Evolutionary conservation across 2,797 vertebrate species (phyloP).

Genomic region (Smutsia temminckii): DNA sequence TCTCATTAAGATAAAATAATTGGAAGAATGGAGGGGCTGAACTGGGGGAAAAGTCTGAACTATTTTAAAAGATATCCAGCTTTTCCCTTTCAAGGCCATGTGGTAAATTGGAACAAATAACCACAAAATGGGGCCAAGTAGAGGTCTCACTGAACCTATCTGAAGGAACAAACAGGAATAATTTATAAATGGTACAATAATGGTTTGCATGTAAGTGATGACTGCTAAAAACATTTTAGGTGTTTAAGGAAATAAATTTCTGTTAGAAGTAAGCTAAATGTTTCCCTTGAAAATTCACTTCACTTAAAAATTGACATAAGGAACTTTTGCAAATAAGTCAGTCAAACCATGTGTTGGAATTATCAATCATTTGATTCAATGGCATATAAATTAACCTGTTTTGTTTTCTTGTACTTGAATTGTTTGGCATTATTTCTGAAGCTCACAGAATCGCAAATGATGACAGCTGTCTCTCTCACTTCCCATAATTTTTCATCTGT

Average conservation of each 20-base stretch:
- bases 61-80: slow-evolving; percentile 42
- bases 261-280: slow-evolving; percentile 30
- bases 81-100: slow-evolving; percentile 59
- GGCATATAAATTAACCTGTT: not conserved
- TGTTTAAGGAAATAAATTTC: not conserved
- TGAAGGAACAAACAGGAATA: slow-evolving; percentile 28
- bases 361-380: not conserved
- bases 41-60: slow-evolving; percentile 21
- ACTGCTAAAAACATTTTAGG: slow-evolving; percentile 35
- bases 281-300: slow-evolving; percentile 43
- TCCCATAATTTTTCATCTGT: not conserved
- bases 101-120: slow-evolving; percentile 29
- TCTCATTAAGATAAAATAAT: slow-evolving; percentile 67
- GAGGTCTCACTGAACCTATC: slow-evolving; percentile 8
- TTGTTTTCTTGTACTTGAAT: not conserved
- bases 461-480: slow-evolving; percentile 7
- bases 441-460: not conserved
- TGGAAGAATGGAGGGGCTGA: slow-evolving; percentile 34
- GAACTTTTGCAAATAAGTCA: not conserved
- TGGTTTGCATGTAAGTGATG: not conserved
- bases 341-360: slow-evolving; percentile 20
- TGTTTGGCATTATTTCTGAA: not conserved
- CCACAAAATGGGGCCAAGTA: not conserved
- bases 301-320: not conserved
- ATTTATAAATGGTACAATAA: slow-evolving; percentile 12